Base-by-base conservation (phyloP, 1,140 invertebrate genomes). In the Battus philenor region DNA sequence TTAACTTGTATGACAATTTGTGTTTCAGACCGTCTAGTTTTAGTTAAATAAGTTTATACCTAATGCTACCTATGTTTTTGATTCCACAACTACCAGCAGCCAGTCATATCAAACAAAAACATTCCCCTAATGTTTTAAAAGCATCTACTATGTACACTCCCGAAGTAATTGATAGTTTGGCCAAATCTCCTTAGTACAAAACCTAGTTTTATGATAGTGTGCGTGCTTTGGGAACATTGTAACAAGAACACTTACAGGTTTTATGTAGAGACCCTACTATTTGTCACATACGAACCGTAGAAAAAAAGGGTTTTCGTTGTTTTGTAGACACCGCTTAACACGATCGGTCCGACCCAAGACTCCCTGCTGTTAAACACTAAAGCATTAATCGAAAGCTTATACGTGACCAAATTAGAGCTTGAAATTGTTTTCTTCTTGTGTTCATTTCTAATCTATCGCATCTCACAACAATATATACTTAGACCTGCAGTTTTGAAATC, bases 1-100 rank as follows among this genome's bases (percentile, higher is more conserved):
- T 77, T 84, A 80, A 85, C 75, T 80, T 48, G 51, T 55, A 46
- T 76, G 81, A 85, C 81, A 85, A 85, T 85, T 85, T 85, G 81
- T 85, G 68, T 82, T 85, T 85, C 78, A 85, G 78, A 73, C 76
- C 47, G 58, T 50, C 54, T 79, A 80, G 74, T 59, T 63, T 71
- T 83, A 83, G 80, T 62, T 75, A 68, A 68, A 63, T 74, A 74
- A 74, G 52, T 43, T 54, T 67, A 50, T 68, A 68, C 63, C 64
- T 60, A 67, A 59, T 80, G 67, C 65, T 70, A 60, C 69, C 60
- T 73, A 59, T 62, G 36, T 65, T 60, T 59, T 33, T 38, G 53
- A 60, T 57, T 57, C 9, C 4, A n/a, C 27, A 11, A 10, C 2
- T 30, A 30, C 8, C 27, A n/a, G n/a, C n/a, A n/a, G n/a, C n/a